Percentiles rank a stretch among this genome's conserved stretches.
These are phyloP conservation scores for Hydrotaea cyrtoneurina DNA, from an alignment of 2,888 invertebrate species.

Conservation along the genomic window DNA sequence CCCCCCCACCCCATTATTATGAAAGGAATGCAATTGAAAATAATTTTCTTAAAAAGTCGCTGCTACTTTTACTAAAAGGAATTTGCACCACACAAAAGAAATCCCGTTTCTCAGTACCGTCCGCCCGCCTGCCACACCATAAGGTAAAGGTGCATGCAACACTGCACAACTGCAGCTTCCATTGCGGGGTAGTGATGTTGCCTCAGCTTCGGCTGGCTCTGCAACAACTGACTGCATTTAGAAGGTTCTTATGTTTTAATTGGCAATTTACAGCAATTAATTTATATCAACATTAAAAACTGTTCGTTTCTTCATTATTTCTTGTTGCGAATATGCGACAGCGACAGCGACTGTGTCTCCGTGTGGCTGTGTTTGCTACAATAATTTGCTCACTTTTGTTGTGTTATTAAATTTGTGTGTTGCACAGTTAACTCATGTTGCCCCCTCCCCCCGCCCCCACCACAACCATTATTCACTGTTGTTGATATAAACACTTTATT, in stretches of 20 bases:
- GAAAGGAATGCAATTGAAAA: constrained; percentile 33
- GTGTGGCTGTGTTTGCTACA: neutral
- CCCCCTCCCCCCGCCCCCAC: too few species aligned
- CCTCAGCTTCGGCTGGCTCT: neutral
- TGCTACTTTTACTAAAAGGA: constrained; percentile 37
- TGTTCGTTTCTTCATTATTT: constrained; percentile 14
- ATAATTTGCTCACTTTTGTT: constrained; percentile 18
- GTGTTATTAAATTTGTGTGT: constrained; percentile 27
- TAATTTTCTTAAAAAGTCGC: constrained; percentile 31
- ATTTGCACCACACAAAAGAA: constrained; percentile 47
- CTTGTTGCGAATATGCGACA: neutral
- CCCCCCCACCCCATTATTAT: too few species aligned
- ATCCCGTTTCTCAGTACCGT: too few species aligned
- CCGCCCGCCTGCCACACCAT: too few species aligned
- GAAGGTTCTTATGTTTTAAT: constrained; percentile 64
- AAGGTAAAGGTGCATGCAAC: too few species aligned
- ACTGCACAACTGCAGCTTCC: neutral
- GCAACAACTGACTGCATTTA: constrained; percentile 52
- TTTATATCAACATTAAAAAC: constrained; percentile 62
- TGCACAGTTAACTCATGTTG: neutral
- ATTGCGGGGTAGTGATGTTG: neutral
- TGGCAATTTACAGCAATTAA: constrained; percentile 67
- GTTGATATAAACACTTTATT: too few species aligned
- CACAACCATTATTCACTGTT: too few species aligned
- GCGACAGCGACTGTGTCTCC: neutral